Evolutionary conservation across 2,888 invertebrate genomes (phyloP).

Genomic region (Pilophorus perplexus): DNA sequence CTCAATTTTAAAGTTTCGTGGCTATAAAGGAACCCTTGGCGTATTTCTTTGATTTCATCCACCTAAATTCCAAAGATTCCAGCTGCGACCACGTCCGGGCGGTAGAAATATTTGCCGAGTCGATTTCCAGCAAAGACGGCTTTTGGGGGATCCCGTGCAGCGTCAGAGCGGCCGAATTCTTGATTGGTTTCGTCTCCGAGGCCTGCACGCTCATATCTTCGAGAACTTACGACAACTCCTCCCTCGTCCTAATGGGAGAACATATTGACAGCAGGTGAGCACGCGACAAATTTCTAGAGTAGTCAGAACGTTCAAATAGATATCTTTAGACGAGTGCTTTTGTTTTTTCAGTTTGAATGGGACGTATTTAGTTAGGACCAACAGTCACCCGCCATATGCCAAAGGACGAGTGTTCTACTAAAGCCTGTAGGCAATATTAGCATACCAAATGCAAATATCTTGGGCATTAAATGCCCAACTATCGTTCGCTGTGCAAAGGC

Average conservation of each 20-base stretch:
- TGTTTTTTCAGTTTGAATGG: conserved; percentile 39
- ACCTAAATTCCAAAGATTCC: conserved; percentile 56
- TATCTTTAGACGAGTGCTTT: too few relatives aligned
- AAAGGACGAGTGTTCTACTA: conserved; percentile 27
- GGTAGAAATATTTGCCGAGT: conserved; percentile 61
- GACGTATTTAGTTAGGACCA: conserved; percentile 36
- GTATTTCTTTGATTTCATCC: too few relatives aligned
- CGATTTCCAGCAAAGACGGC: conserved; percentile 56
- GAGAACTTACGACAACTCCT: neutral
- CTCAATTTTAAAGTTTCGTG: too few relatives aligned
- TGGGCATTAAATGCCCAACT: too few relatives aligned
- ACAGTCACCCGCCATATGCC: conserved; percentile 33
- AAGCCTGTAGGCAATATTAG: too few relatives aligned
- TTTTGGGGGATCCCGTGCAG: conserved; percentile 60
- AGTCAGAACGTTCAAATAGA: neutral
- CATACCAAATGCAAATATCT: neutral
- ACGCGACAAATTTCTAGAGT: neutral
- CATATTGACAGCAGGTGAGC: conserved; percentile 5
- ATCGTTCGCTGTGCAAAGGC: too few relatives aligned
- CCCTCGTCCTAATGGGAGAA: conserved; percentile 27
- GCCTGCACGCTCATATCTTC: conserved; percentile 11
- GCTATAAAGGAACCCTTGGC: too few relatives aligned
- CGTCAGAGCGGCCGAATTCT: conserved; percentile 19
- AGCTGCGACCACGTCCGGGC: conserved; percentile 63
- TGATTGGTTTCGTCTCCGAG: conserved; percentile 21